These are phyloP conservation scores for Pollicipes pollicipes DNA, from an alignment of 1,140 invertebrate genomes.

Conservation along the genomic window DNA sequence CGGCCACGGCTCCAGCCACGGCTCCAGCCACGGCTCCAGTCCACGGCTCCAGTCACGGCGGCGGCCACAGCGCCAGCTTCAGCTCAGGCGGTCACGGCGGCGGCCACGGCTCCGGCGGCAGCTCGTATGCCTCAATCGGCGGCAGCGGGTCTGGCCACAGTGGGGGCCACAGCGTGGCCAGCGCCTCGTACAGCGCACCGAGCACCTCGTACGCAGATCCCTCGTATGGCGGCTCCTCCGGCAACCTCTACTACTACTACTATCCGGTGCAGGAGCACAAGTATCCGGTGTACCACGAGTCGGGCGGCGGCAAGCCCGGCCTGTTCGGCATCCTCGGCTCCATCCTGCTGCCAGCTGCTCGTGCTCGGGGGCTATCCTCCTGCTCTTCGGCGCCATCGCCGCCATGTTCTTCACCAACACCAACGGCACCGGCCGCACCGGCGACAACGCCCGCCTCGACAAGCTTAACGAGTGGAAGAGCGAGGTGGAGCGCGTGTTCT, in stretches of 20 bases:
- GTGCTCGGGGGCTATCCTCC: conserved; percentile 14
- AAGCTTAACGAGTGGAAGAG: conserved; percentile 14
- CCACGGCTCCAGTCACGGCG: too few species aligned
- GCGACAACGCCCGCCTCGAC: background rate
- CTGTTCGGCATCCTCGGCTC: conserved; percentile 14
- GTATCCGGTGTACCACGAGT: conserved; percentile 13
- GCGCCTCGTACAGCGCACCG: conserved; percentile 11
- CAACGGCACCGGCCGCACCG: conserved; percentile 6
- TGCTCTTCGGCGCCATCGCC: conserved; percentile 14
- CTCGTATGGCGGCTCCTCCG: conserved; percentile 14
- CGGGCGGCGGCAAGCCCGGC: conserved; percentile 5
- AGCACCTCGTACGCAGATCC: background rate
- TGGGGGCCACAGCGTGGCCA: conserved; percentile 11
- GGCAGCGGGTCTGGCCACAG: too few species aligned
- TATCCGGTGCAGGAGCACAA: conserved; percentile 17
- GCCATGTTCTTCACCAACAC: conserved; percentile 13
- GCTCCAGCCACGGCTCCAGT: conserved; percentile 9
- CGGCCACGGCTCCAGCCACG: background rate
- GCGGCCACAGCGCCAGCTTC: background rate
- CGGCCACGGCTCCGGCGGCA: conserved; percentile 6
- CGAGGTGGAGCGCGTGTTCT: conserved; percentile 18
- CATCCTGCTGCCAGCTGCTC: conserved; percentile 16
- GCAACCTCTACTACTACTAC: conserved; percentile 20
- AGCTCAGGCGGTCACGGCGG: conserved; percentile 3
- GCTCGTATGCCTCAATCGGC: too few species aligned